phyloP scores from a whole-genome alignment of 2,797 vertebrate genomes.

The Silurus aristotelis region DNA sequence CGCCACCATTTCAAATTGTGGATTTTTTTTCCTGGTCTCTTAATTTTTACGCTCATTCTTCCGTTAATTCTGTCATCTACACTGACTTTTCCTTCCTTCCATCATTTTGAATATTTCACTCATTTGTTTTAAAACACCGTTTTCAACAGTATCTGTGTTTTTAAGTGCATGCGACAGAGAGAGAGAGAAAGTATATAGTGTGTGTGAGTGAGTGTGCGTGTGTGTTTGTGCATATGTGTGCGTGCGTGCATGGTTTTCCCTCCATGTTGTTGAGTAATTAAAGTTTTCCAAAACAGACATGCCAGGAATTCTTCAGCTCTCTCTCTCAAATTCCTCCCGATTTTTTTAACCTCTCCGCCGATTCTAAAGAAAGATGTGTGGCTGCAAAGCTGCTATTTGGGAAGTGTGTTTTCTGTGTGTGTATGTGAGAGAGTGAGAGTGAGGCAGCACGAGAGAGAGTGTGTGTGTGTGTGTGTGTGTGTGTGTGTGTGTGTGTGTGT shows the following conservation, averaged over 20 bases:
- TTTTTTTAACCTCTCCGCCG: conserved; percentile 56
- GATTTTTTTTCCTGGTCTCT: no score
- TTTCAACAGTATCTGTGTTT: no score
- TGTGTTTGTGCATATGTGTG: conserved; percentile 14
- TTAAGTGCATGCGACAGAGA: no score
- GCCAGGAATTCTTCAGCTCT: conserved; percentile 76
- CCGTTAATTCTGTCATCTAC: no score
- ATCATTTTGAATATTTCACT: background rate
- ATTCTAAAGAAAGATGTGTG: conserved; percentile 39
- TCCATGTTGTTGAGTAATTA: conserved; percentile 54
- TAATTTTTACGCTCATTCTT: no score
- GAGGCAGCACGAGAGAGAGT: background rate
- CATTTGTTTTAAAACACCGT: background rate
- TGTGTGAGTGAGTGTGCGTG: background rate
- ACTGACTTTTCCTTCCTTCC: background rate
- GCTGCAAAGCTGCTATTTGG: conserved; percentile 21
- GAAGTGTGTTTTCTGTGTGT: conserved; percentile 21
- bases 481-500: conserved; percentile 6
- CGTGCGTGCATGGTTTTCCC: conserved; percentile 29
- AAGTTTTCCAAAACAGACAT: conserved; percentile 65
- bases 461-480: conserved; percentile 11
- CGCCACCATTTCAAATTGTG: background rate
- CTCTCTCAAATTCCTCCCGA: conserved; percentile 66
- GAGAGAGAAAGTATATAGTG: background rate
- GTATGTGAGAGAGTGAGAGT: conserved; percentile 10